These are phyloP conservation scores for Sialis fuliginosa DNA, from an alignment of 2,888 invertebrate species.

Conservation along the genomic window DNA sequence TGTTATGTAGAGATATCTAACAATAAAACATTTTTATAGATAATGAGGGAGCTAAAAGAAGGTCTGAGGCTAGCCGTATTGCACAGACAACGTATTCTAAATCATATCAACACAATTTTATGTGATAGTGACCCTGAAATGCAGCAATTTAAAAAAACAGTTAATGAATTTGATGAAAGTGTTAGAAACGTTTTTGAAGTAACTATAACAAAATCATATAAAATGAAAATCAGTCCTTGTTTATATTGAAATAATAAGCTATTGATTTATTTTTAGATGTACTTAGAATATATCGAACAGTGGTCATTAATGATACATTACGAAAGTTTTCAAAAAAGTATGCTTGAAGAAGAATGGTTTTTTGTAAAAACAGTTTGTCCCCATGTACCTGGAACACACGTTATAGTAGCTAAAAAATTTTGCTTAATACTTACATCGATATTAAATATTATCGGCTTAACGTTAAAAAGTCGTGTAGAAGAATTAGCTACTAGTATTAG, in stretches of 20 bases:
- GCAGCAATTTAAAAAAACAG: constrained; percentile 35
- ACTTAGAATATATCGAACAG: constrained; percentile 69
- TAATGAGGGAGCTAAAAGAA: constrained; percentile 81
- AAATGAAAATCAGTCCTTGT: not conserved
- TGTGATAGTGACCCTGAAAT: constrained; percentile 28
- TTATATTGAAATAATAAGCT: constrained; percentile 1
- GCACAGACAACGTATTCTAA: constrained; percentile 59
- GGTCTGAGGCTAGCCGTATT: constrained; percentile 69
- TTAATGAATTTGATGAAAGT: constrained; percentile 59
- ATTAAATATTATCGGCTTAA: constrained; percentile 27
- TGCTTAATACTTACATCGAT: constrained; percentile 35
- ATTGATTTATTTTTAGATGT: constrained; percentile 36
- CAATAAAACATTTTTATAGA: constrained; percentile 22
- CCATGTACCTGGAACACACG: constrained; percentile 58
- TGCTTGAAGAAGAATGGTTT: constrained; percentile 75
- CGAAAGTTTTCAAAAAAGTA: constrained; percentile 47
- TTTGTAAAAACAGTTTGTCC: constrained; percentile 65
- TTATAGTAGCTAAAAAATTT: constrained; percentile 58
- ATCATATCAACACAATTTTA: constrained; percentile 41
- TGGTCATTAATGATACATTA: constrained; percentile 54
- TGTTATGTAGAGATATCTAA: not conserved
- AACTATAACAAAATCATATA: constrained; percentile 7
- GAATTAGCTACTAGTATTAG: constrained; percentile 19
- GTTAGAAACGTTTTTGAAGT: constrained; percentile 56
- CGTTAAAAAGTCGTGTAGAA: constrained; percentile 26